A percentile compares a stretch with the other conserved stretches of the same genome.
phyloP scores from a whole-genome alignment of 2,888 invertebrate species.

The Pyrochroa serraticornis region DNA sequence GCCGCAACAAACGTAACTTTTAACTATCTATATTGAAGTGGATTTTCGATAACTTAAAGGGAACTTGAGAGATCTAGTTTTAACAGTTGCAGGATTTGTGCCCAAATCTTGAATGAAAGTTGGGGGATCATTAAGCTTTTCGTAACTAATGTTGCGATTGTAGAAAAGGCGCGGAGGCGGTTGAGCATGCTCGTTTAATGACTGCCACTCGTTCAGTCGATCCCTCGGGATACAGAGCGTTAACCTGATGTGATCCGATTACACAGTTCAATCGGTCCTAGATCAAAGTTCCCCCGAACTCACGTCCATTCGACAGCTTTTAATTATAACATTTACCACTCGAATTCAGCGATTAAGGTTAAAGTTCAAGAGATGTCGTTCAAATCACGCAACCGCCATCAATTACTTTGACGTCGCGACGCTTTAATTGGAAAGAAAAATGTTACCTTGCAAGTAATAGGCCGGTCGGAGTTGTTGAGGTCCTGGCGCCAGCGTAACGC shows the following conservation, averaged over 20 bases:
- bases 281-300: conserved; percentile 31
- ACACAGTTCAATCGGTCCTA: conserved; percentile 33
- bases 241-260: conserved; percentile 40
- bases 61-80: not conserved
- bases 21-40: no score
- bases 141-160: conserved; percentile 5
- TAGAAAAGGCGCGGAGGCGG: not conserved
- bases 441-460: conserved; percentile 74
- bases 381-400: not conserved
- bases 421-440: not conserved
- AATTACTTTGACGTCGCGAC: not conserved
- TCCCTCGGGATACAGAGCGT: conserved; percentile 31
- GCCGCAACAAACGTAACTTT: no score
- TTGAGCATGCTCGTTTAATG: conserved; percentile 10
- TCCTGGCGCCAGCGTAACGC: conserved; percentile 69
- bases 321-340: conserved; percentile 23
- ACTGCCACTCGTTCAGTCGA: conserved; percentile 10
- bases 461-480: conserved; percentile 75
- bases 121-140: conserved; percentile 21
- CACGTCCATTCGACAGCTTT: conserved; percentile 26
- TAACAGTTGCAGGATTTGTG: conserved; percentile 16
- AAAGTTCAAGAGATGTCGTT: conserved; percentile 1
- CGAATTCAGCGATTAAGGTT: not conserved
- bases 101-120: no score
- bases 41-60: no score